Base-by-base conservation (phyloP, 1,140 invertebrate species). In the Drosophila parabipectinata region DNA sequence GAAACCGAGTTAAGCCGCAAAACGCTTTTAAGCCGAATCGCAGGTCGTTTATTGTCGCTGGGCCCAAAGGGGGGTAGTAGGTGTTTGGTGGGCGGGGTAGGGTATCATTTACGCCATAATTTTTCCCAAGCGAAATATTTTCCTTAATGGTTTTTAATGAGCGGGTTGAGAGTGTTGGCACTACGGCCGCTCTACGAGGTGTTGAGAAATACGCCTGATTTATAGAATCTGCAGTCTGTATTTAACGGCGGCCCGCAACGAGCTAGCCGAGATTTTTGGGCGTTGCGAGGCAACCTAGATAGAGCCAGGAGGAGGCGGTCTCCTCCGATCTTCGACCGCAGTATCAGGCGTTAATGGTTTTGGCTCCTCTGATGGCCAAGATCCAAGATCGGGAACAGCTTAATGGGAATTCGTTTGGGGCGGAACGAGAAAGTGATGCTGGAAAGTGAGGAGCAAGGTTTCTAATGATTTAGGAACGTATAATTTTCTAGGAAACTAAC, bases 91-190 rank as follows among this genome's bases (percentile, higher is more conserved):
- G 75, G 63, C 63, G 63, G 59, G 34, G 9, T 28, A 51, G 64
- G 82, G 78, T 87, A 85, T 85, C 82, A 87, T 85, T 85, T 87
- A 85, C 82, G 69, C 82, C 82, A 85, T 85, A 87, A 85, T 85
- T 81, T 85, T 87, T 85, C 74, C 61, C 79, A 59, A 77, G 82
- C 51, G 73, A 79, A 81, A 87, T 87, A 87, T 85, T 85, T 80
- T 78, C 60, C 82, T 87, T 87, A 85, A 85, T 85, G 82, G 82
- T 82, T 85, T 85, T 85, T 85, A 85, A 85, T 85, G 82, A 85
- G 82, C 61, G 82, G 82, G 77, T 85, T 73, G 64, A 79, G 57
- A 77, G 50, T 52, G 48, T 37, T 60, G 39, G 39, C 39, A 14
- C 28, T 44, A 28, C 37, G 26, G 26, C 34, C 34, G 18, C 1